Evolutionary conservation across 2,113 vertebrate species (phyloP).

Genomic region (Phalacrocorax pelagicus): DNA sequence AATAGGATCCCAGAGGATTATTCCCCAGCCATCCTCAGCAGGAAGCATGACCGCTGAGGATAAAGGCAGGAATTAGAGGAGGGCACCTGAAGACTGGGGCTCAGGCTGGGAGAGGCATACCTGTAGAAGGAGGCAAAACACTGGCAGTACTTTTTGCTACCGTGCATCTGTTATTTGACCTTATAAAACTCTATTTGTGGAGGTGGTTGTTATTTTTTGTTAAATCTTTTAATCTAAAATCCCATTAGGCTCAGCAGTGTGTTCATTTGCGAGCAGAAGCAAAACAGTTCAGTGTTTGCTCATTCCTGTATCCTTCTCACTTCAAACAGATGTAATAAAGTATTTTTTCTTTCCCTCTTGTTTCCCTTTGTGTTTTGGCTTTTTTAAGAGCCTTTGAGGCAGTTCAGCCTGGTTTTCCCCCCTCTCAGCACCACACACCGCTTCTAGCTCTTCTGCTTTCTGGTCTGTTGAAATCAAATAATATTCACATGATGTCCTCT

Average conservation of each 20-base stretch:
- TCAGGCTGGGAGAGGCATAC: neutral
- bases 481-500: neutral
- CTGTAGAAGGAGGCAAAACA: neutral
- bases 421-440: neutral
- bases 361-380: constrained; percentile 31
- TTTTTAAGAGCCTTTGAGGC: constrained; percentile 7
- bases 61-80: neutral
- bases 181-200: constrained; percentile 58
- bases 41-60: neutral
- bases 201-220: constrained; percentile 54
- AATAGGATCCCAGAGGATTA: neutral
- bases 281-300: constrained; percentile 31
- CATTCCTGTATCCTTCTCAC: neutral
- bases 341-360: neutral
- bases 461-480: constrained; percentile 18
- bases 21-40: neutral
- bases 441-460: constrained; percentile 13
- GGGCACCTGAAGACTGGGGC: neutral
- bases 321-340: constrained; percentile 52
- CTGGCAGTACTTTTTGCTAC: neutral
- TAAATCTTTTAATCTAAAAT: constrained; percentile 65
- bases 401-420: neutral
- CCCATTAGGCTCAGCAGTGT: constrained; percentile 35
- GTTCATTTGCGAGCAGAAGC: constrained; percentile 36
- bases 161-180: constrained; percentile 20